Evolutionary conservation across 2,113 vertebrate species (phyloP), one percentile per base, ranked within the genome.

Genomic region (Panthera leo): DNA sequence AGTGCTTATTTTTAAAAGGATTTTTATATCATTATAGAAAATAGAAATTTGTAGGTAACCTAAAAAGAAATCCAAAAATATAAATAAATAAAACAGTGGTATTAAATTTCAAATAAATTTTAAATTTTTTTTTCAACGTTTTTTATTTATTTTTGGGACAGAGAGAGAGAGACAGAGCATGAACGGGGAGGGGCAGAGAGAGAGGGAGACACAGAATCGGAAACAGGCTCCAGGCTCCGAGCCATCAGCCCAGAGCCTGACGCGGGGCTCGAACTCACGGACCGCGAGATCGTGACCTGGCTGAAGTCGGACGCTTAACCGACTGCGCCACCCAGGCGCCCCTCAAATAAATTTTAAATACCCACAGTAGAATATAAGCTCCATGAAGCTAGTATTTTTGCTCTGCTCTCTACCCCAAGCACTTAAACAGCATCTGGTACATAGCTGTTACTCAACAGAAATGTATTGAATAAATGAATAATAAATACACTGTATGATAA

Each of bases 31-130:
- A 14, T 55, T 51, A n/a, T 2, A 51, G 13, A 80, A 85, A 48
- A 61, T 55, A 25, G 18, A 87, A 96, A 82, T 51, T 16, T n/a
- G 6, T 71, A 88, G 18, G 3, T n/a, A 70, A 51, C 2, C 13
- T 31, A 39, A 53, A 79, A 95, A 71, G 55, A 75, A 98, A 88
- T 84, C 76, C 7, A 85, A 80, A 85, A 7, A 78, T 42, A 42
- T 42, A 42, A 42, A 42, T 42, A 89, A 48, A 67, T 85, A 1
- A 89, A 93, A 55, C 14, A 86, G 6, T 85, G 14, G 55, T 63
- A 85, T 65, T 82, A 42, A 73, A 84, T 85, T 36, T 84, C 42
- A 84, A 92, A 75, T 29, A 14, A 68, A 96, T 78, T 91, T 95
- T 84, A 79, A 71, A 42, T 53, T 39, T 39, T 39, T 39, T 39